Percentiles rank a stretch among this genome's conserved stretches.
Conservation (phyloP, 1,140 invertebrate genomes). For the Dryas iulia region DNA sequence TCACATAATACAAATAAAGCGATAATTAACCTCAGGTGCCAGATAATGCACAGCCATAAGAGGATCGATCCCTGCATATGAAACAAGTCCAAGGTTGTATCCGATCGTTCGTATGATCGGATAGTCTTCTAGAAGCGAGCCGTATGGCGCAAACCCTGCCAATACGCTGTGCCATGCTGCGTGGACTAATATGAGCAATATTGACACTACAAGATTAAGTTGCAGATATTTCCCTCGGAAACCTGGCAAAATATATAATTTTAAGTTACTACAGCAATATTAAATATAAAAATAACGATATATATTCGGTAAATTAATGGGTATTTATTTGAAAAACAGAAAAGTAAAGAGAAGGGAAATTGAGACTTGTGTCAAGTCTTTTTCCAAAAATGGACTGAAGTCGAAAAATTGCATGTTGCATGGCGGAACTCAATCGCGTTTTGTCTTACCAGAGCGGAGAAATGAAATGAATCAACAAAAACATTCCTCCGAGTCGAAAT, state of each 20-base stretch:
- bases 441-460: too few species aligned
- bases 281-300: too few species aligned
- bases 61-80: conserved; percentile 57
- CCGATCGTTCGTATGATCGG: conserved; percentile 56
- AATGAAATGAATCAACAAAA: too few species aligned
- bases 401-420: too few species aligned
- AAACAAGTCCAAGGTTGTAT: conserved; percentile 66
- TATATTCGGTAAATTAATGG: too few species aligned
- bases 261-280: background rate
- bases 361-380: too few species aligned
- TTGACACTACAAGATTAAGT: conserved; percentile 53
- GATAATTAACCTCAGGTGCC: conserved; percentile 81
- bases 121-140: conserved; percentile 49
- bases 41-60: conserved; percentile 84
- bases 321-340: too few species aligned
- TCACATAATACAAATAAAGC: background rate
- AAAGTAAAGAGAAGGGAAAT: too few species aligned
- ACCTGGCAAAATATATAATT: conserved; percentile 37
- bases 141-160: conserved; percentile 52
- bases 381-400: too few species aligned
- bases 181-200: conserved; percentile 53
- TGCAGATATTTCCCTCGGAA: conserved; percentile 57
- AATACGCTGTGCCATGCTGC: conserved; percentile 60
- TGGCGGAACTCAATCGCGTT: too few species aligned
- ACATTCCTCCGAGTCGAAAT: too few species aligned